phyloP scores from a whole-genome alignment of 1,140 invertebrate species.

The Coptotermes formosanus region DNA sequence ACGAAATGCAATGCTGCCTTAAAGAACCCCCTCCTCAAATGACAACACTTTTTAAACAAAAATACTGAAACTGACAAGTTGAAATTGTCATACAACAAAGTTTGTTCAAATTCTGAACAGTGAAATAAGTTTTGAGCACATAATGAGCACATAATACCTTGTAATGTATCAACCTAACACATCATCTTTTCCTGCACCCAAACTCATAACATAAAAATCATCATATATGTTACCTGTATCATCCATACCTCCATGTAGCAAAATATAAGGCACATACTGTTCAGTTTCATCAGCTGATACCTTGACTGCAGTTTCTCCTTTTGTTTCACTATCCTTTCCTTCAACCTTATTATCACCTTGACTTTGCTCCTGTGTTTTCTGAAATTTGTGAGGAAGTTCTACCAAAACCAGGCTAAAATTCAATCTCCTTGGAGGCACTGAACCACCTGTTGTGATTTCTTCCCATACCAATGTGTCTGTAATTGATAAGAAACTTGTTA shows the following conservation, averaged over 20 bases:
- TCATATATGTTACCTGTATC: conserved; percentile 20
- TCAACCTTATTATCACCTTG: background rate
- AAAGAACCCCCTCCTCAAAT: no score
- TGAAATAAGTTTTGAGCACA: no score
- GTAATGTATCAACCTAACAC: no score
- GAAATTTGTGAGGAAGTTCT: conserved; percentile 19
- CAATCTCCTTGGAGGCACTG: conserved; percentile 6
- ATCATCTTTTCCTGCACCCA: background rate
- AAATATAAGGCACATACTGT: background rate
- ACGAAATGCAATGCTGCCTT: no score
- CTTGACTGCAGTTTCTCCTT: no score
- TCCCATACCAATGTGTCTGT: conserved; percentile 23
- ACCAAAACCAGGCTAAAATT: conserved; percentile 15
- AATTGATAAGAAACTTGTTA: background rate
- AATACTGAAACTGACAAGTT: no score
- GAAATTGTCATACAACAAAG: no score
- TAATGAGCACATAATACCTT: no score
- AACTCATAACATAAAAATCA: conserved; percentile 23
- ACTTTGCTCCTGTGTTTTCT: background rate
- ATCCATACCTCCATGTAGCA: conserved; percentile 31
- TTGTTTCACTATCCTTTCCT: no score
- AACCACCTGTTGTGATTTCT: background rate
- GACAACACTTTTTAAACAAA: no score
- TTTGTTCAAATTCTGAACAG: no score
- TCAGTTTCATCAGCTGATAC: background rate